Conservation (phyloP, 2,113 vertebrate species). For the Charadrius vociferus region DNA sequence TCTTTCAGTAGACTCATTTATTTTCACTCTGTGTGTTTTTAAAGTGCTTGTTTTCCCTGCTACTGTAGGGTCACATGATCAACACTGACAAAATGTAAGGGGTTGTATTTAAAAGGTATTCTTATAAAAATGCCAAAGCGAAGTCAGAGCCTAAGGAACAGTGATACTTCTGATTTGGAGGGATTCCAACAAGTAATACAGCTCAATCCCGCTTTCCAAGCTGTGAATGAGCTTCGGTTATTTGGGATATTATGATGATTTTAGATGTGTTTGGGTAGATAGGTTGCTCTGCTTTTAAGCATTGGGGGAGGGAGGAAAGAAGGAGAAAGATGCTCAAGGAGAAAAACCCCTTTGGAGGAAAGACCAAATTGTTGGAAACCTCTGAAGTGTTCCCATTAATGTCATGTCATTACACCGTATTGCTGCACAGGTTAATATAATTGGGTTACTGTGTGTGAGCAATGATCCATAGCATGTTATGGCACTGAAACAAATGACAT, state of each 20-base stretch:
- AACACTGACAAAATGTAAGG: neutral
- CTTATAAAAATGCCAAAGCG: neutral
- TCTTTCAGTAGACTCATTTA: neutral
- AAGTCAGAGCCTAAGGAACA: neutral
- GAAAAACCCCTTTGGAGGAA: slow-evolving; percentile 51
- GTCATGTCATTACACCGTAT: slow-evolving; percentile 81
- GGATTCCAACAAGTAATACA: neutral
- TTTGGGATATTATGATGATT: neutral
- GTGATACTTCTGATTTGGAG: neutral
- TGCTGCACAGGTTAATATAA: slow-evolving; percentile 85
- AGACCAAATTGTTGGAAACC: slow-evolving; percentile 62
- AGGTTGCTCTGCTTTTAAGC: slow-evolving; percentile 48
- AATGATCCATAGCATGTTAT: slow-evolving; percentile 84
- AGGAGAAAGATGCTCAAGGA: slow-evolving; percentile 16
- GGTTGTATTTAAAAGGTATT: neutral
- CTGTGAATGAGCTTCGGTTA: neutral
- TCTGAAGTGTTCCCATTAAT: slow-evolving; percentile 77
- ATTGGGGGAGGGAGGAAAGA: neutral
- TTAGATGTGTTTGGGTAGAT: neutral
- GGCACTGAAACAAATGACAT: slow-evolving; percentile 86
- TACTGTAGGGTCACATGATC: neutral
- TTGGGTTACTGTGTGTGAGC: slow-evolving; percentile 84
- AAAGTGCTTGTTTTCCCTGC: neutral
- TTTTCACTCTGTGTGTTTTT: neutral
- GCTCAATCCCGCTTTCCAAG: neutral